Evolutionary conservation across 1,140 invertebrate genomes (phyloP).

Genomic region (Caenorhabditis remanei): DNA sequence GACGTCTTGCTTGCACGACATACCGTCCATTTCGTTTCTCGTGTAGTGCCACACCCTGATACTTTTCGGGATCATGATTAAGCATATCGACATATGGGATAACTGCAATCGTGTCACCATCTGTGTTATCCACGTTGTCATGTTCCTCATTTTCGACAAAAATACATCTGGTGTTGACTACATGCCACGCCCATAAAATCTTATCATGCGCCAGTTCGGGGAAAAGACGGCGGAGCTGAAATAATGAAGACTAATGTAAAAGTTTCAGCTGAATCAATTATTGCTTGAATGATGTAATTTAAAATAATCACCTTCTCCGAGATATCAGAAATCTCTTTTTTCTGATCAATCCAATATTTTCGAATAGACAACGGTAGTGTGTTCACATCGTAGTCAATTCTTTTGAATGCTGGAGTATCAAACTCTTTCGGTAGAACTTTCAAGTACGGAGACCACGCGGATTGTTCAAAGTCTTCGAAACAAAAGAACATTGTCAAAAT

Average conservation of each 20-base stretch:
- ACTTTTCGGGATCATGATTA: slow-evolving; percentile 81
- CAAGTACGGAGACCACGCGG: slow-evolving; percentile 65
- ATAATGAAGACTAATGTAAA: not conserved
- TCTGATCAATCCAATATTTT: slow-evolving; percentile 59
- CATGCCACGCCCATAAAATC: slow-evolving; percentile 82
- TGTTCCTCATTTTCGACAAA: slow-evolving; percentile 76
- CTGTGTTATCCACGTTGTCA: slow-evolving; percentile 55
- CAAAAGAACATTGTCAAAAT: slow-evolving; percentile 63
- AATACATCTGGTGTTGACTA: slow-evolving; percentile 86
- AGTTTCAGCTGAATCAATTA: too few species aligned
- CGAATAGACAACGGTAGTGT: slow-evolving; percentile 52
- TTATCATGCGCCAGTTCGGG: slow-evolving; percentile 49
- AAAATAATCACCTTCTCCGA: slow-evolving; percentile 22
- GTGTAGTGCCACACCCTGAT: slow-evolving; percentile 57
- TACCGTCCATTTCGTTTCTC: slow-evolving; percentile 62
- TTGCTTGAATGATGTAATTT: not conserved
- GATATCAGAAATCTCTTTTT: slow-evolving; percentile 58
- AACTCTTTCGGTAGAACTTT: slow-evolving; percentile 64
- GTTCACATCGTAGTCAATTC: slow-evolving; percentile 59
- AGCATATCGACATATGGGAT: slow-evolving; percentile 86
- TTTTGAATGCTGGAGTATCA: slow-evolving; percentile 58
- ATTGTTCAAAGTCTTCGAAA: slow-evolving; percentile 59
- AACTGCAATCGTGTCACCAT: slow-evolving; percentile 81
- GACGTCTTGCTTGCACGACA: slow-evolving; percentile 69
- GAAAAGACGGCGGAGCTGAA: slow-evolving; percentile 46